Evolutionary conservation across 1,140 invertebrate species (phyloP).

Genomic region (Leguminivora glycinivorella): DNA sequence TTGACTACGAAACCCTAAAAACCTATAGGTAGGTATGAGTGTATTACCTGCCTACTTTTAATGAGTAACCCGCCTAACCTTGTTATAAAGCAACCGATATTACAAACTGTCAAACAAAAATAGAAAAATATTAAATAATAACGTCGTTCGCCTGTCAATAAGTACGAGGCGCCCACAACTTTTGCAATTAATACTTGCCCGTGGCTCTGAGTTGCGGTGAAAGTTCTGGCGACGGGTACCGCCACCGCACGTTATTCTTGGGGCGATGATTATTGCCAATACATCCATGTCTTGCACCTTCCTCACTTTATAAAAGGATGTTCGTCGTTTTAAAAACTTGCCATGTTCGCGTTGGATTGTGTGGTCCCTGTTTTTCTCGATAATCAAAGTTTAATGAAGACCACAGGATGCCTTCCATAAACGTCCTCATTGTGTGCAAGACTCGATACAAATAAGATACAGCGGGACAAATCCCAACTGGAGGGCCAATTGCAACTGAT

Average conservation of each 20-base stretch:
- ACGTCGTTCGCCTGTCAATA: constrained; percentile 17
- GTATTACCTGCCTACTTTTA: too few species aligned
- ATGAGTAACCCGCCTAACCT: neutral
- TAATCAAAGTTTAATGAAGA: too few species aligned
- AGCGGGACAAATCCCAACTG: too few species aligned
- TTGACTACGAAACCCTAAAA: too few species aligned
- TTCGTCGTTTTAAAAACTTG: neutral
- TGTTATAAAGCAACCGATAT: neutral
- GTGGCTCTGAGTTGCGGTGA: constrained; percentile 11
- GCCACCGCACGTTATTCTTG: constrained; percentile 3
- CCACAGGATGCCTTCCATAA: too few species aligned
- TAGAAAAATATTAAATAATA: constrained; percentile 12
- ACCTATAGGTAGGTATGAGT: too few species aligned
- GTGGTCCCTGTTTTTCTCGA: too few species aligned
- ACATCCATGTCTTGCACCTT: neutral
- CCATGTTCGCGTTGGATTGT: neutral
- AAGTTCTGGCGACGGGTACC: constrained; percentile 13
- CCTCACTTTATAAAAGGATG: too few species aligned
- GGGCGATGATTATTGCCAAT: neutral
- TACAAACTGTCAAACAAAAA: neutral
- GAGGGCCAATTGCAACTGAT: too few species aligned
- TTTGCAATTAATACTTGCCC: constrained; percentile 23
- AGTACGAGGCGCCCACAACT: constrained; percentile 18
- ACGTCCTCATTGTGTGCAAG: too few species aligned
- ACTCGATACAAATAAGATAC: too few species aligned